Conservation (phyloP, 2,797 vertebrate species). For the Martes flavigula region DNA sequence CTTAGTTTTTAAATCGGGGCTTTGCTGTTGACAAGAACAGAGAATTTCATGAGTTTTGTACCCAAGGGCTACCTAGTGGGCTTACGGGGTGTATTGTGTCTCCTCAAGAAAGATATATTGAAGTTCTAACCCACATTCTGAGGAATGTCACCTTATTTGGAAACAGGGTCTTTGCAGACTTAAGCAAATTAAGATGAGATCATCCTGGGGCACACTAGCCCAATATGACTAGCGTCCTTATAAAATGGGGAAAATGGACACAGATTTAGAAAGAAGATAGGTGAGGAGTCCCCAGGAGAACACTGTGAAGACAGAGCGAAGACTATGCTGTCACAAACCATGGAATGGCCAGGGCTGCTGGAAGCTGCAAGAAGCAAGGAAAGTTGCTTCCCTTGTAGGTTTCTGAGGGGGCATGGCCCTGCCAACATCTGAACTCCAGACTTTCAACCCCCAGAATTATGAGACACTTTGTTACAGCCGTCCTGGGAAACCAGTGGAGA, state of each 20-base stretch:
- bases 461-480: neutral
- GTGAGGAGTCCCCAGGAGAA: neutral
- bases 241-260: neutral
- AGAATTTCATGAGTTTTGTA: neutral
- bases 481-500: neutral
- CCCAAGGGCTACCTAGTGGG: neutral
- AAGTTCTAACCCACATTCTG: neutral
- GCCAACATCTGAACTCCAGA: neutral
- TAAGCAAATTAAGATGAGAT: constrained; percentile 21
- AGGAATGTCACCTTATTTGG: neutral
- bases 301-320: neutral
- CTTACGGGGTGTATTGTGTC: neutral
- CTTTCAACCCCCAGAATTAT: neutral
- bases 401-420: neutral
- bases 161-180: constrained; percentile 20
- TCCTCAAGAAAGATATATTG: neutral
- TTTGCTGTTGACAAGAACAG: neutral
- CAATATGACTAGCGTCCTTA: neutral
- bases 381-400: neutral
- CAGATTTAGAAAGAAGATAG: neutral
- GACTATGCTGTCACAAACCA: neutral
- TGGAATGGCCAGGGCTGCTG: too few species aligned
- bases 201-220: neutral
- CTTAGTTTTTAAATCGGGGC: neutral
- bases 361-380: neutral